Evolutionary conservation across 2,888 invertebrate species (phyloP).

Genomic region (Automeris io): DNA sequence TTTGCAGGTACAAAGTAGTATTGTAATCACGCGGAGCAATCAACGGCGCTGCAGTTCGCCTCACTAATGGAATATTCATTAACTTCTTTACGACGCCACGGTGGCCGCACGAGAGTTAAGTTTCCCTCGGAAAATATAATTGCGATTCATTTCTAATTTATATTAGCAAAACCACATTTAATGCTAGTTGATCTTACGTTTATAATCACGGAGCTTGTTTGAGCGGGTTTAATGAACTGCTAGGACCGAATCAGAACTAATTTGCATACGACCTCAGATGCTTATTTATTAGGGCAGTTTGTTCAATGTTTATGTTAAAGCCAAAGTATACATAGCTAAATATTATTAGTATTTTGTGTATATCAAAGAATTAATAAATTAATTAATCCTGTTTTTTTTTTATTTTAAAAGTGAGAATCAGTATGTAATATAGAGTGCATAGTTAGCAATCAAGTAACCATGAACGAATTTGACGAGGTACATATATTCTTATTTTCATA

Average conservation of each 20-base stretch:
- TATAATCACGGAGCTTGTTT: constrained; percentile 29
- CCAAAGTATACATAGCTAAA: no score
- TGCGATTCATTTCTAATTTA: constrained; percentile 18
- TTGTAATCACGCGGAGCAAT: neutral
- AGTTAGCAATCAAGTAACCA: no score
- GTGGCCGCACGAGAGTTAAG: neutral
- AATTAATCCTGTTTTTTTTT: no score
- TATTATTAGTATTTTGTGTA: no score
- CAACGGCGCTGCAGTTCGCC: neutral
- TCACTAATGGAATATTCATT: constrained; percentile 1
- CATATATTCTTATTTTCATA: no score
- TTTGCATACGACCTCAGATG: constrained; percentile 38
- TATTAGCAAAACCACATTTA: constrained; percentile 18
- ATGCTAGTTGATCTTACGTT: constrained; percentile 28
- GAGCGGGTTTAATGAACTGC: constrained; percentile 15
- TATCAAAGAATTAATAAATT: no score
- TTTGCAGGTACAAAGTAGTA: neutral
- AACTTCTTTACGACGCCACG: constrained; percentile 5
- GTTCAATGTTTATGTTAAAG: neutral
- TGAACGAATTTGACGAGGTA: no score
- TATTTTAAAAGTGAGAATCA: no score
- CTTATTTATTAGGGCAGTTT: constrained; percentile 5
- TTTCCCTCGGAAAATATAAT: constrained; percentile 8
- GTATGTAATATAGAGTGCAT: no score
- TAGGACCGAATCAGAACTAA: constrained; percentile 19